Evolutionary conservation across 2,113 vertebrate species (phyloP).

Genomic region (Centropristis striata): DNA sequence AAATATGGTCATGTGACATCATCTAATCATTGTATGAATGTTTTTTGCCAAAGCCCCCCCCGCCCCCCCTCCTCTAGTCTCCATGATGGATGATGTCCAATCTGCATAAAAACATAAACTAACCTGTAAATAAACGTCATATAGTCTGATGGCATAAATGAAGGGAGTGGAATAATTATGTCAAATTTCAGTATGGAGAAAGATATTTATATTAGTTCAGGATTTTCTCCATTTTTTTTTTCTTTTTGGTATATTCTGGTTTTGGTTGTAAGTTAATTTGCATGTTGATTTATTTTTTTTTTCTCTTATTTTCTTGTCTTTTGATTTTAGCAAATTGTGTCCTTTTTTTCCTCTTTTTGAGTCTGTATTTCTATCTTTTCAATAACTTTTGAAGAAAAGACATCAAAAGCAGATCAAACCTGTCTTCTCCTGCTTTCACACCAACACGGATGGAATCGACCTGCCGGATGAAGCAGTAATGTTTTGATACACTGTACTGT

Average conservation of each 20-base stretch:
- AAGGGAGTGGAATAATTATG: slow-evolving; percentile 71
- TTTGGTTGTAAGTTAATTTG: slow-evolving; percentile 76
- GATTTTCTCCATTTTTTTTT: slow-evolving; percentile 52
- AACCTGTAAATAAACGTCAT: slow-evolving; percentile 82
- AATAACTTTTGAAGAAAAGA: slow-evolving; percentile 87
- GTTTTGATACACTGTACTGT: slow-evolving; percentile 95
- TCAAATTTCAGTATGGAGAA: slow-evolving; percentile 66
- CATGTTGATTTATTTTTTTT: slow-evolving; percentile 72
- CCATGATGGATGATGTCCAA: slow-evolving; percentile 46
- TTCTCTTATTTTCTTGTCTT: slow-evolving; percentile 50
- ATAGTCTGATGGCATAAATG: slow-evolving; percentile 69
- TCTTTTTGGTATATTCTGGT: slow-evolving; percentile 49
- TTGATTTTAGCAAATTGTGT: slow-evolving; percentile 69
- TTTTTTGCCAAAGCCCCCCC: slow-evolving; percentile 55
- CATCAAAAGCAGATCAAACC: slow-evolving; percentile 77
- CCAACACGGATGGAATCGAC: slow-evolving; percentile 73
- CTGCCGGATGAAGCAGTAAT: slow-evolving; percentile 87
- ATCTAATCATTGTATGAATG: slow-evolving; percentile 15
- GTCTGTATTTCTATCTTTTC: slow-evolving; percentile 87
- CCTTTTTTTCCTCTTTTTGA: slow-evolving; percentile 61
- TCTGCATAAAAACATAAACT: slow-evolving; percentile 54
- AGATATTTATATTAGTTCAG: slow-evolving; percentile 82
- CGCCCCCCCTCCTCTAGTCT: slow-evolving; percentile 6
- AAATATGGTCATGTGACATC: slow-evolving; percentile 36
- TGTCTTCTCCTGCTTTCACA: slow-evolving; percentile 60